Evolutionary conservation across 2,888 invertebrate species (phyloP), one percentile per base, ranked within the genome.

Genomic region (Pollenia angustigena): DNA sequence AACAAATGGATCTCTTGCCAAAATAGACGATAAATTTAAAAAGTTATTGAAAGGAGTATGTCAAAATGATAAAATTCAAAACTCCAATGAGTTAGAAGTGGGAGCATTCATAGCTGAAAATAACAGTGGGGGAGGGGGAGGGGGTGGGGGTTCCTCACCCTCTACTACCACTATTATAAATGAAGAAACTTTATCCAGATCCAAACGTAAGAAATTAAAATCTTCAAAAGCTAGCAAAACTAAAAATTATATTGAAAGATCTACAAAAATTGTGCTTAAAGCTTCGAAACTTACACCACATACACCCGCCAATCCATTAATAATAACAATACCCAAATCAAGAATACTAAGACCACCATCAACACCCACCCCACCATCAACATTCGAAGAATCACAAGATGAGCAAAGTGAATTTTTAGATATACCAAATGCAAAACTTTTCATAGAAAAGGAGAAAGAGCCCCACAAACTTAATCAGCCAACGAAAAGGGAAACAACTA

Each of bases 261-360:
- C 74, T 40, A 44, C 78, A 32, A 82, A 82, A 69, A 75, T 82
- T 46, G 60, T 76, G 32, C 68, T 82, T 40, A 82, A 82, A 76
- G 68, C 75, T 64, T 82, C 82, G 46, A 76, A 82, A 79, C 54
- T 80, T 14, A n/a, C 72, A 40, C 54, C 64, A 32, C 83, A 66
- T 40, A 66, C 54, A 46, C 68, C 74, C 32, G 52, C 52, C 32
- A 85, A 69, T 68, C 84, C 84, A 7, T 48, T 85, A 50, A 85
- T 54, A 60, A 85, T 85, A 80, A 80, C 84, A 8, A 85, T 85
- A 60, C 79, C 79, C 8, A 85, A 80, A 68, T 85, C 84, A 18
- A 68, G 52, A 54, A 7, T 80, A 7, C 14, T 80, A 46, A 74
- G 48, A 75, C 60, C 58, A n/a, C 66, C 58, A 16, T 32, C 50